Conservation (phyloP, 2,888 invertebrate genomes). For the Glaucopsyche alexis region DNA sequence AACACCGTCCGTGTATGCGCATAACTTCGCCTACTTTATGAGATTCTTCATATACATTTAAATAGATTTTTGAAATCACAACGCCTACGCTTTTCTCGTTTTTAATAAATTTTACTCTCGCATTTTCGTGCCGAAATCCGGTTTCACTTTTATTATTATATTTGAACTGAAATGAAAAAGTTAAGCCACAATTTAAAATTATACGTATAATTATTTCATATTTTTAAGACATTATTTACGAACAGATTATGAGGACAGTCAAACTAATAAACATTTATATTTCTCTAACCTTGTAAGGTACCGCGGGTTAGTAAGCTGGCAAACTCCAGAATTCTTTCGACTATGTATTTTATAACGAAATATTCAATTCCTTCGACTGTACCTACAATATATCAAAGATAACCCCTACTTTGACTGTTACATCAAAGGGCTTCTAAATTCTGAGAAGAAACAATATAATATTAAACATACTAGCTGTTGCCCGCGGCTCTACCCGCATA, state of each 20-base stretch:
- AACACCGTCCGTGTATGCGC: constrained; percentile 62
- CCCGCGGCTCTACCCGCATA: too few species aligned
- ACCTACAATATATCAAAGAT: not conserved
- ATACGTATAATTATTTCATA: too few species aligned
- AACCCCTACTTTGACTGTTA: not conserved
- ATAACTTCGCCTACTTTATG: constrained; percentile 47
- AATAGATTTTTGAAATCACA: constrained; percentile 18
- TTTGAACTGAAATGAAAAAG: not conserved
- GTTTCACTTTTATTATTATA: not conserved
- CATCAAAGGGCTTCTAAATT: not conserved
- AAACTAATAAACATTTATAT: too few species aligned
- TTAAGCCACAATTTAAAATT: not conserved
- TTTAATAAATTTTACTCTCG: not conserved
- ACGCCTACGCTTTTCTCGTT: not conserved
- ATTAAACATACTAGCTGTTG: not conserved
- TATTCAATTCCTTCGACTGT: too few species aligned
- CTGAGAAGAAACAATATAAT: not conserved
- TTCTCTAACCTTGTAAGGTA: too few species aligned
- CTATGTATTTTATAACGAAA: too few species aligned
- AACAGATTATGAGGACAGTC: too few species aligned
- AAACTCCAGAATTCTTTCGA: too few species aligned
- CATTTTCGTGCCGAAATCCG: not conserved
- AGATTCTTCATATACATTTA: constrained; percentile 33
- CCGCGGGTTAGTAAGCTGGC: too few species aligned
- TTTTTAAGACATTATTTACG: too few species aligned